Percentiles rank a stretch among this genome's conserved stretches.
Conservation (phyloP, 2,888 invertebrate genomes). For the Druceiella hillmani region DNA sequence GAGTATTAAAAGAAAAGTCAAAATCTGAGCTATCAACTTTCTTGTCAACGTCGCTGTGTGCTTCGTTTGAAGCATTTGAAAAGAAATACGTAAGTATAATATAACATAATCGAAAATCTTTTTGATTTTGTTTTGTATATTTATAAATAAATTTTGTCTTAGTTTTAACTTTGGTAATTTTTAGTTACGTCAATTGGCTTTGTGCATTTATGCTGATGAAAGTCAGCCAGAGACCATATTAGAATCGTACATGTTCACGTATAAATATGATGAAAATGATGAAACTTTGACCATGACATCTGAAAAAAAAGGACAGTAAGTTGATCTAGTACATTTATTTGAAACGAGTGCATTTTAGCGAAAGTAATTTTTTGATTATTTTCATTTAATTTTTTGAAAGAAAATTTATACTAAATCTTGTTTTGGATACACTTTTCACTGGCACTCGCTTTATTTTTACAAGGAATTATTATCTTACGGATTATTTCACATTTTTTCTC, state of each 20-base stretch:
- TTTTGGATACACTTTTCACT: too few species aligned
- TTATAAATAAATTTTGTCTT: too few species aligned
- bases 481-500: too few species aligned
- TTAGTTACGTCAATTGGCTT: slow-evolving; percentile 36
- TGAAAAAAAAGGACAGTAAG: slow-evolving; percentile 26
- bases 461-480: too few species aligned
- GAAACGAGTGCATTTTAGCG: slow-evolving; percentile 31
- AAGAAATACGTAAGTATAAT: slow-evolving; percentile 42
- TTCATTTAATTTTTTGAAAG: too few species aligned
- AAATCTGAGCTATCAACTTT: slow-evolving; percentile 36
- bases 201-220: slow-evolving; percentile 40
- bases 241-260: slow-evolving; percentile 40
- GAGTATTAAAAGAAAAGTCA: slow-evolving; percentile 35
- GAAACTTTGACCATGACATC: slow-evolving; percentile 32
- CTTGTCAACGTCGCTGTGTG: slow-evolving; percentile 32
- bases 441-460: too few species aligned
- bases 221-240: slow-evolving; percentile 33
- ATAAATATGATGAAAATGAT: slow-evolving; percentile 31
- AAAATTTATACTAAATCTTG: too few species aligned
- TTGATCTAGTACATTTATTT: slow-evolving; percentile 12
- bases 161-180: too few species aligned
- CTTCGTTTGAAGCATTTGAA: slow-evolving; percentile 42
- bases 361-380: too few species aligned
- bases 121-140: too few species aligned
- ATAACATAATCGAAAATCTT: too few species aligned